phyloP scores from a whole-genome alignment of 2,113 vertebrate species.

The Neolamprologus kungweensis region DNA sequence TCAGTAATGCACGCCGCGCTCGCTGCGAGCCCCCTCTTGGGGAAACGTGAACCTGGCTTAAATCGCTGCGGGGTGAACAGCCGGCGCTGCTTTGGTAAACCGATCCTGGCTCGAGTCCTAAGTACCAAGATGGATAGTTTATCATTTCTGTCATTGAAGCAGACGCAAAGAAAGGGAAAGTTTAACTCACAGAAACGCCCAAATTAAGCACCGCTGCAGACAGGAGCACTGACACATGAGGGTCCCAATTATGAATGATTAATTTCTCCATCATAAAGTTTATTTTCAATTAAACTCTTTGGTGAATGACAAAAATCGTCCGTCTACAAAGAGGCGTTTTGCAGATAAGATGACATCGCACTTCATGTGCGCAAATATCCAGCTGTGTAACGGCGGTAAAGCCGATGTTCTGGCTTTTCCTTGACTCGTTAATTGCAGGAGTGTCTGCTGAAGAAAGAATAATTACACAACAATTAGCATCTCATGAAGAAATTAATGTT shows the following conservation, averaged over 20 bases:
- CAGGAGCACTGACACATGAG: not conserved
- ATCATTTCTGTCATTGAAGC: conserved; percentile 27
- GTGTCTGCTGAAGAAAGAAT: not conserved
- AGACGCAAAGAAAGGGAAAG: not conserved
- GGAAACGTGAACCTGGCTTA: conserved; percentile 30
- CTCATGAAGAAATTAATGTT: not conserved
- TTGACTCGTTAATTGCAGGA: not conserved
- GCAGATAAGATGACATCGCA: not conserved
- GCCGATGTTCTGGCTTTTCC: not conserved
- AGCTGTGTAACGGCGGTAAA: not conserved
- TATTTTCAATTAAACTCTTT: not conserved
- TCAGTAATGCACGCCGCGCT: conserved; percentile 22
- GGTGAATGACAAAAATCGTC: not conserved
- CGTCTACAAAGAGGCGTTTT: not conserved
- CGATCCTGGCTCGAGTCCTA: conserved; percentile 10
- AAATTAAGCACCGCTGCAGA: not conserved
- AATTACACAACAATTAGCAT: not conserved
- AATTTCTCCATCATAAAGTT: not conserved
- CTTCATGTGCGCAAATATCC: not conserved
- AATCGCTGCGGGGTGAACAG: conserved; percentile 30
- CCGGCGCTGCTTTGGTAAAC: conserved; percentile 39
- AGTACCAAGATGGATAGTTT: not conserved
- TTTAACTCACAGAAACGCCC: not conserved
- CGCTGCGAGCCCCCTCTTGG: not conserved
- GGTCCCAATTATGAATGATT: not conserved